phyloP scores from a whole-genome alignment of 2,888 invertebrate genomes.

The Ischnus inquisitorius region DNA sequence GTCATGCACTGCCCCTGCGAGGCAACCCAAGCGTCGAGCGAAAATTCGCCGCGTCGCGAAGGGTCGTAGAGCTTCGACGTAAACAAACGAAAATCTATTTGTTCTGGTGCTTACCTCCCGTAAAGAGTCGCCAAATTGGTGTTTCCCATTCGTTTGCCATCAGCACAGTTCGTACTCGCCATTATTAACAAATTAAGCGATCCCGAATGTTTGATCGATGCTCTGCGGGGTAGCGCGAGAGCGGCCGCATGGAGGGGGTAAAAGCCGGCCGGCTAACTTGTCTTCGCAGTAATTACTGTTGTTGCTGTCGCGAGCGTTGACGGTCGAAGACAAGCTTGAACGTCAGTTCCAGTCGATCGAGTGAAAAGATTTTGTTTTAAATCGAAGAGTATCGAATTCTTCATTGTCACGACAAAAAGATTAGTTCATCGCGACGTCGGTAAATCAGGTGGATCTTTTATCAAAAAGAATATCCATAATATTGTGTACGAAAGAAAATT shows the following conservation, averaged over 20 bases:
- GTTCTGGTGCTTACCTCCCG: constrained; percentile 76
- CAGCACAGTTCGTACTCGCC: constrained; percentile 74
- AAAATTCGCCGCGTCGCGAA: background rate
- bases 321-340: background rate
- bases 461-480: background rate
- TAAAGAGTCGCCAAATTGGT: constrained; percentile 77
- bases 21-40: background rate
- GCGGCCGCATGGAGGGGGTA: background rate
- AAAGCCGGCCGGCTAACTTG: constrained; percentile 1
- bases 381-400: no score
- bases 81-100: constrained; percentile 28
- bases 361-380: no score
- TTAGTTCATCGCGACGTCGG: no score
- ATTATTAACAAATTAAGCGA: constrained; percentile 72
- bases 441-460: no score
- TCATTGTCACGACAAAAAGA: no score
- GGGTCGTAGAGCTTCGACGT: background rate
- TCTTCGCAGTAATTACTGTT: background rate
- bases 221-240: constrained; percentile 63
- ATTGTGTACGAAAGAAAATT: background rate
- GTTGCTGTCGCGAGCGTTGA: background rate
- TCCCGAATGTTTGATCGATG: constrained; percentile 75
- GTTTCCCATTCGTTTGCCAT: constrained; percentile 77
- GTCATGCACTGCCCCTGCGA: background rate
- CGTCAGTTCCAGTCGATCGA: background rate